Percentiles rank a stretch among this genome's conserved stretches.
phyloP scores from a whole-genome alignment of 2,113 vertebrate species.

The Coryphaenoides rupestris region DNA sequence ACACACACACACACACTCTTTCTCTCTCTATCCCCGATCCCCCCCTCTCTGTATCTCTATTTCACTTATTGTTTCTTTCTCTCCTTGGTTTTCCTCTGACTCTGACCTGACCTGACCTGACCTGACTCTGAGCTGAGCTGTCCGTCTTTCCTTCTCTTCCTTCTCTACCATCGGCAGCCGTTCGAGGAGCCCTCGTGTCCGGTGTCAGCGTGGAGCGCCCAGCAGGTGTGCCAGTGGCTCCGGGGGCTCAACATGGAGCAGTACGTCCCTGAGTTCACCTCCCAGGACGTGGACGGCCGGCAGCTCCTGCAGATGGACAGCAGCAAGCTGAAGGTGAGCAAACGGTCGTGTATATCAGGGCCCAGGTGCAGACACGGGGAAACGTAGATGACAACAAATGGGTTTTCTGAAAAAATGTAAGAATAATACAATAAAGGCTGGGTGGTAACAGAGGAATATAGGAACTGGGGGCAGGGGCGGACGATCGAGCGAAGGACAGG shows the following conservation, averaged over 20 bases:
- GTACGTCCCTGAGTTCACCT: conserved; percentile 76
- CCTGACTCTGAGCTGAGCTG: not conserved
- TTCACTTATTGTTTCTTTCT: not conserved
- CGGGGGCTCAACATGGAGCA: conserved; percentile 81
- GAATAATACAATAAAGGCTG: too few relatives aligned
- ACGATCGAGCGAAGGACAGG: too few relatives aligned
- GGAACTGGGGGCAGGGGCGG: too few relatives aligned
- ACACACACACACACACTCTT: not conserved
- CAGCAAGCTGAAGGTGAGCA: conserved; percentile 81
- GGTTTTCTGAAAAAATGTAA: too few relatives aligned
- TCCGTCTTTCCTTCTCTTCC: not conserved
- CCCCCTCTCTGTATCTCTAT: not conserved
- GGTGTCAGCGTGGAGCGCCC: conserved; percentile 77
- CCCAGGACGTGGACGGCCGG: conserved; percentile 76
- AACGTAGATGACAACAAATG: too few relatives aligned
- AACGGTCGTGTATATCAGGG: too few relatives aligned
- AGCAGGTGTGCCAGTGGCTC: conserved; percentile 88
- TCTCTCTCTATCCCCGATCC: not conserved
- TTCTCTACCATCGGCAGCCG: conserved; percentile 69
- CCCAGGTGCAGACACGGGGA: too few relatives aligned
- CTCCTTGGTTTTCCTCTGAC: not conserved
- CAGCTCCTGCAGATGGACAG: conserved; percentile 82
- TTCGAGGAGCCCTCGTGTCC: conserved; percentile 74
- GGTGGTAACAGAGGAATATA: too few relatives aligned
- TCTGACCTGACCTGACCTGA: too few relatives aligned